Base-by-base conservation (phyloP, 2,888 invertebrate species). In the Cryptocheilus praepositus region DNA sequence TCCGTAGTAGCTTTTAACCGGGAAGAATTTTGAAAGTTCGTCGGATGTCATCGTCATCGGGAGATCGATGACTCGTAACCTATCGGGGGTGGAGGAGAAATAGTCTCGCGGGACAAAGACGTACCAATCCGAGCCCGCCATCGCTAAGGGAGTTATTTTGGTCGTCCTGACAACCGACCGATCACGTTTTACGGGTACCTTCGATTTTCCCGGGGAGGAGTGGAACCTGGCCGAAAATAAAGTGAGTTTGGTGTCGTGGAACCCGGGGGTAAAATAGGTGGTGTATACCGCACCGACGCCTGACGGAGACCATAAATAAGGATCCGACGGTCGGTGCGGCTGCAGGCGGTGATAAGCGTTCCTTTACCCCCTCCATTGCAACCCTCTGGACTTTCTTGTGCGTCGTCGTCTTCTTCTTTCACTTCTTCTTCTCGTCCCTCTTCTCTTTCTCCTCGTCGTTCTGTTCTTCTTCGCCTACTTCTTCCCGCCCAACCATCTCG, bases 261-360 rank as follows among this genome's bases (percentile, higher is more conserved):
- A 72, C 70, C 77, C 62, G 66, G 64, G 80, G 76, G 77, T 81
- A 79, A 83, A 84, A 82, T 84, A 79, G 82, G 78, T 82, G 80
- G 73, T 77, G 74, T 79, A 70, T 67, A 74, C 75, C 73, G 75
- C 77, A 76, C 77, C 79, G 74, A 74, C 74, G 80, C 77, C 81
- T 83, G 84, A 82, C 83, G 78, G 78, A 74, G 80, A 70, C 74
- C 84, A 85, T 88, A 88, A 88, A 88, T 88, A 85, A 87, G 84
- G 86, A 88, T 88, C 85, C 86, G 87, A 85, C 86, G 87, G 86
- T 84, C 84, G 86, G 81, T 80, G 82, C 81, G 83, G 83, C 85
- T 86, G 85, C 83, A 82, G 74, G 70, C 84, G 74, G 84, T 85
- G 86, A 87, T 87, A 86, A 87, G 86, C 86, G 82, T 84, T 83